phyloP scores from a whole-genome alignment of 2,888 invertebrate species.

The Acanthosoma haemorrhoidale region DNA sequence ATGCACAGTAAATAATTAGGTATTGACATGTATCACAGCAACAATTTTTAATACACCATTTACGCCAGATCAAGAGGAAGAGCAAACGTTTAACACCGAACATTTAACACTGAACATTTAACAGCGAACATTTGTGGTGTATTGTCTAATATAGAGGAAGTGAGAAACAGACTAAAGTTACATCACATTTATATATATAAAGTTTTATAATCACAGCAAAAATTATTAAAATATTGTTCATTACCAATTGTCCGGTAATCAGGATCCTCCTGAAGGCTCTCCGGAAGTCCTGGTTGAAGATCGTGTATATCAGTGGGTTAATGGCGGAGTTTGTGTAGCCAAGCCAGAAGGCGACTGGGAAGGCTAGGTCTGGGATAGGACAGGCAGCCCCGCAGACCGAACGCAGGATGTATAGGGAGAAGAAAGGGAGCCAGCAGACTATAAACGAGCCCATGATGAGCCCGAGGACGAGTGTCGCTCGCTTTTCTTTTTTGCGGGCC shows the following conservation, averaged over 20 bases:
- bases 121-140: too few species aligned
- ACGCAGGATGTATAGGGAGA: constrained; percentile 83
- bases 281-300: constrained; percentile 96
- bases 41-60: constrained; percentile 19
- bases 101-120: too few species aligned
- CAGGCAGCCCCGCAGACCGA: constrained; percentile 71
- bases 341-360: constrained; percentile 91
- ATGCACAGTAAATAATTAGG: constrained; percentile 9
- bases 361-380: constrained; percentile 74
- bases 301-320: constrained; percentile 93
- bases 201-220: constrained; percentile 31
- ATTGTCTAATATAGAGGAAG: background rate
- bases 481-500: constrained; percentile 90
- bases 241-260: constrained; percentile 53
- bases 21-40: constrained; percentile 24
- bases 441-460: constrained; percentile 98
- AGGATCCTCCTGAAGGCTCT: constrained; percentile 91
- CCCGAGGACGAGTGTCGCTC: constrained; percentile 93
- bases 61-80: background rate
- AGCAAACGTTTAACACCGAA: background rate
- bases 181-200: too few species aligned
- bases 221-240: constrained; percentile 26
- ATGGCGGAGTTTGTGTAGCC: constrained; percentile 96
- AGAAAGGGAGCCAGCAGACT: constrained; percentile 97
- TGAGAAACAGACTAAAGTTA: constrained; percentile 22